Evolutionary conservation across 2,888 invertebrate genomes (phyloP), one percentile per base, ranked within the genome.

Genomic region (Dryobota labecula): DNA sequence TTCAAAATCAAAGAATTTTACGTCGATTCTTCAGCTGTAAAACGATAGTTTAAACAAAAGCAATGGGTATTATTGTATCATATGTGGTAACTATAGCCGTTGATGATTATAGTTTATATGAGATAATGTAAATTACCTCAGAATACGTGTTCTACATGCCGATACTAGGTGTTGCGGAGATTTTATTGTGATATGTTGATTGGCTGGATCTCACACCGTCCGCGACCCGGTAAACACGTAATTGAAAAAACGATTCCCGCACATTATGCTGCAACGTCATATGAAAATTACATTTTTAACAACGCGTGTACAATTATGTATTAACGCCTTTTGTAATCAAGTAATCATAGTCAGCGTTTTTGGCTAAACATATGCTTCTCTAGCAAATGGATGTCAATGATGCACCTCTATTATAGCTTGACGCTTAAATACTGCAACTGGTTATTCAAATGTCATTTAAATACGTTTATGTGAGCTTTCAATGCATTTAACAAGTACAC

Each of bases 111-210:
- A 75, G 66, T 63, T 67, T 83, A 70, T 69, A 83, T 78, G 72
- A 80, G 71, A 82, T 83, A 78, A 78, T 73, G 64, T 71, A 76
- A 88, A 89, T 90, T 87, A 88, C 85, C 86, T 87, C 86, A 88
- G 82, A 87, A 80, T 88, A 91, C 90, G 90, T 91, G 91, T 82
- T 79, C 76, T 76, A 82, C 83, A 86, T 88, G 79, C 69, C 70
- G 83, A 87, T 80, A 79, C 20, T 24, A 62, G 62, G 67, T 81
- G 77, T 86, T 86, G 77, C 84, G 70, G 80, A 76, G 76, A 84
- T 70, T 84, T 76, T 74, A 73, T 82, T 87, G 85, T 88, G 89
- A 89, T 90, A 89, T 74, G 84, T 84, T 87, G 82, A 87, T 88
- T 87, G 84, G 76, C 71, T 67, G 76, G 61, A 83, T 74, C 65